phyloP scores from a whole-genome alignment of 2,113 vertebrate species.

The Sprattus sprattus region DNA sequence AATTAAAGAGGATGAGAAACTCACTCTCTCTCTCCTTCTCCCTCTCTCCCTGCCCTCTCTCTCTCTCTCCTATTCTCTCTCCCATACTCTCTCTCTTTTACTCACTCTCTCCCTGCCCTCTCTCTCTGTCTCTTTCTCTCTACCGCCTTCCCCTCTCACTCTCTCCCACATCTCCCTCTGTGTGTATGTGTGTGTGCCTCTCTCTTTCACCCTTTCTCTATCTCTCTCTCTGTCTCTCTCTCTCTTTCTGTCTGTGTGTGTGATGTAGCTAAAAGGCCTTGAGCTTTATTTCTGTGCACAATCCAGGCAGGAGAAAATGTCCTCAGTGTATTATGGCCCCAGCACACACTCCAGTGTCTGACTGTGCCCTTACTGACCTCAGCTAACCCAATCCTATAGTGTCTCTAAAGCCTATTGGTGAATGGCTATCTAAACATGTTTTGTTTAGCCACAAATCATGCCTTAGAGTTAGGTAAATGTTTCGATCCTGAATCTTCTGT shows the following conservation, averaged over 20 bases:
- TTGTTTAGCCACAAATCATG: background rate
- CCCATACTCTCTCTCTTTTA: background rate
- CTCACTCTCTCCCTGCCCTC: background rate
- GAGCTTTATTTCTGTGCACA: background rate
- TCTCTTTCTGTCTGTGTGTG: background rate
- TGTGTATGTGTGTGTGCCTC: background rate
- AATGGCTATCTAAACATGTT: background rate
- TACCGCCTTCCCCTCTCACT: background rate
- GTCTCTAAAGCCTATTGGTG: background rate
- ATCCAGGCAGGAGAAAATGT: background rate
- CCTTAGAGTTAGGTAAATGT: background rate
- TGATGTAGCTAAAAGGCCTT: background rate
- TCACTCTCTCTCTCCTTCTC: background rate
- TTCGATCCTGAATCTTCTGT: background rate
- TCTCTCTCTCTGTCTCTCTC: background rate
- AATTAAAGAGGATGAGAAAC: conserved; percentile 10
- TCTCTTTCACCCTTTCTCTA: background rate
- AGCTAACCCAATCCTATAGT: background rate
- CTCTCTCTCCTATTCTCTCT: background rate
- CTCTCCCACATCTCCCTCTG: background rate
- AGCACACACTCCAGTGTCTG: background rate
- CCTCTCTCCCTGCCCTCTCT: background rate
- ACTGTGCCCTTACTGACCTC: background rate
- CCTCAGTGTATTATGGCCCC: background rate
- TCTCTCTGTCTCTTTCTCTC: background rate